These are phyloP conservation scores for Cheilosia vernalis DNA, from an alignment of 2,888 invertebrate species.

Conservation along the genomic window DNA sequence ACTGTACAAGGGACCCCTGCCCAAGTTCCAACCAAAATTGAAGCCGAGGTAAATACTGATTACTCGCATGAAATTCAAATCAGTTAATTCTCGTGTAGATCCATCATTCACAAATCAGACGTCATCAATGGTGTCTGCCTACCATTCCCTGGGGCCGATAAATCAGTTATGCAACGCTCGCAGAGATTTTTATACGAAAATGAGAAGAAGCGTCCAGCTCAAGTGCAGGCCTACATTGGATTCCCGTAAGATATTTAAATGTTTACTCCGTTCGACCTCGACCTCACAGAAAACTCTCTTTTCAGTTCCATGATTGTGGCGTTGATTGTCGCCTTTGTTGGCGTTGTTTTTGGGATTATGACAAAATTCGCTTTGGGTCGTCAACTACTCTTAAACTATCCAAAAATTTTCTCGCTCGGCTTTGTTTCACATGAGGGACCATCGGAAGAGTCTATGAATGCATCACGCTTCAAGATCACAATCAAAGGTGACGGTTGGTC, in stretches of 20 bases:
- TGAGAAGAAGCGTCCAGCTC: constrained; percentile 89
- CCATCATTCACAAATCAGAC: constrained; percentile 84
- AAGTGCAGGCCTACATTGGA: constrained; percentile 90
- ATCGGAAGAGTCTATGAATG: constrained; percentile 85
- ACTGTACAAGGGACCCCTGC: constrained; percentile 87
- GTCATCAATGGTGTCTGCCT: constrained; percentile 86
- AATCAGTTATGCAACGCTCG: constrained; percentile 91
- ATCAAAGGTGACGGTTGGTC: constrained; percentile 92
- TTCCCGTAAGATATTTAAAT: constrained; percentile 79
- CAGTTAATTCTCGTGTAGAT: constrained; percentile 79
- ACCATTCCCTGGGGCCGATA: constrained; percentile 93
- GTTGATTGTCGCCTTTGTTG: constrained; percentile 85
- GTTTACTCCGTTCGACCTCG: not conserved
- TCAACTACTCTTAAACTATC: constrained; percentile 87
- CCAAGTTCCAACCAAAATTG: constrained; percentile 86
- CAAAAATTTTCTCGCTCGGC: constrained; percentile 89
- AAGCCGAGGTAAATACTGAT: constrained; percentile 80
- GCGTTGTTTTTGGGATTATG: constrained; percentile 86
- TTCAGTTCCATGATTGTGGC: constrained; percentile 84
- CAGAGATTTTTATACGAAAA: constrained; percentile 90
- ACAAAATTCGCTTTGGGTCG: constrained; percentile 87
- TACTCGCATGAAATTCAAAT: not conserved
- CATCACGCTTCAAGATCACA: constrained; percentile 87
- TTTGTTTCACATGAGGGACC: constrained; percentile 88
- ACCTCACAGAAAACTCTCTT: not conserved